phyloP scores from a whole-genome alignment of 1,140 invertebrate species.

The Venturia canescens region DNA sequence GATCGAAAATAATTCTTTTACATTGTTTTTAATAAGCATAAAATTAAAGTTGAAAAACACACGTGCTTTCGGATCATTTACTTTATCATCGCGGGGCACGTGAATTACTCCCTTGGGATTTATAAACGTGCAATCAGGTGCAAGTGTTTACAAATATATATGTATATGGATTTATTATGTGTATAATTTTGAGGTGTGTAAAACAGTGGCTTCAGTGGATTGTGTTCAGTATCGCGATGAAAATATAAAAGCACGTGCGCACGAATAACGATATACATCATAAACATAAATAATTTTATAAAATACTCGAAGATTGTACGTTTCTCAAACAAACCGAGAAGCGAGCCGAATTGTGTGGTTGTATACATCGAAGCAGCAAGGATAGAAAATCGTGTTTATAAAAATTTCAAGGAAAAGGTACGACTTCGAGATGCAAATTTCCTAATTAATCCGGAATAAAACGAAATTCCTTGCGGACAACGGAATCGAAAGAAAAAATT shows the following conservation, averaged over 20 bases:
- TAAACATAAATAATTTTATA: no score
- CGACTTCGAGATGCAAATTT: neutral
- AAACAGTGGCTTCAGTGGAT: neutral
- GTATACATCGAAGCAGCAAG: no score
- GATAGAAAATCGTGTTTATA: no score
- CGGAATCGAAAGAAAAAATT: no score
- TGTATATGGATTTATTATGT: neutral
- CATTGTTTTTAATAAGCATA: no score
- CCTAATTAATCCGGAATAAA: neutral
- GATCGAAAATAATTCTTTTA: neutral
- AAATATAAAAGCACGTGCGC: no score
- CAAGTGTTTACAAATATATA: constrained; percentile 26
- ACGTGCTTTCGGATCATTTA: constrained; percentile 15
- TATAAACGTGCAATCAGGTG: constrained; percentile 24
- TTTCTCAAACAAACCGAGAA: no score
- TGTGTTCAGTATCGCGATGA: neutral
- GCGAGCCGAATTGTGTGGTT: no score
- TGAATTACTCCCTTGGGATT: constrained; percentile 19
- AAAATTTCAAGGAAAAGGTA: no score
- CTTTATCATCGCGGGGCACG: neutral
- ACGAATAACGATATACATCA: no score
- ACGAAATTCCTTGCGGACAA: no score
- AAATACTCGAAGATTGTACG: no score
- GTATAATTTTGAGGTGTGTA: neutral
- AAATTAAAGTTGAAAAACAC: neutral